phyloP scores from a whole-genome alignment of 1,140 invertebrate genomes.

The Odontomachus brunneus region DNA sequence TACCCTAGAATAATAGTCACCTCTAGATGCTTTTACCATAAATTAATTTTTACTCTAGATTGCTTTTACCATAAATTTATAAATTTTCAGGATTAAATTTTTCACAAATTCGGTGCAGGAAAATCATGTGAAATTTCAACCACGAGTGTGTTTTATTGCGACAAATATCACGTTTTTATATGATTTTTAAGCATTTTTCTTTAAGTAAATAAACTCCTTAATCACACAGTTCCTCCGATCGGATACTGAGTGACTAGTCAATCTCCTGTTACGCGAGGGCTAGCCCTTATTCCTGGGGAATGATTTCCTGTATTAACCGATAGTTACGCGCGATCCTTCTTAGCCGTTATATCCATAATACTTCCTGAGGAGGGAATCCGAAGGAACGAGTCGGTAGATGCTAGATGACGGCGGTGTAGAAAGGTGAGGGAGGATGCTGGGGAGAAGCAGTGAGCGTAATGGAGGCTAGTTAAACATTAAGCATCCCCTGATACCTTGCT shows the following conservation, averaged over 20 bases:
- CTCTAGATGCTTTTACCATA: no score
- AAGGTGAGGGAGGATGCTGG: conserved; percentile 48
- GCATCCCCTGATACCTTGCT: conserved; percentile 82
- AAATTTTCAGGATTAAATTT: no score
- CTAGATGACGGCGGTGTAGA: conserved; percentile 69
- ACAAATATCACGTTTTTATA: no score
- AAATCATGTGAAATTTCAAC: no score
- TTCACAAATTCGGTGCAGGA: no score
- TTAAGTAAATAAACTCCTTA: no score
- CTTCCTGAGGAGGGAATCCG: conserved; percentile 74
- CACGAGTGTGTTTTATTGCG: no score
- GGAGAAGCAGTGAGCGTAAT: conserved; percentile 78
- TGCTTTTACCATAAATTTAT: no score
- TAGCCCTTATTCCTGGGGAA: conserved; percentile 41
- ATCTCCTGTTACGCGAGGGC: background rate
- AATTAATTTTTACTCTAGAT: no score
- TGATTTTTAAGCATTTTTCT: no score
- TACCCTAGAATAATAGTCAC: no score
- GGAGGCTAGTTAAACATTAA: conserved; percentile 85
- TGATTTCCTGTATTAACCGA: conserved; percentile 71
- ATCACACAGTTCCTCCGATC: conserved; percentile 21
- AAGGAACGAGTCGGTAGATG: conserved; percentile 73
- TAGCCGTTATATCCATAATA: conserved; percentile 75
- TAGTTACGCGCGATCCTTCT: conserved; percentile 70
- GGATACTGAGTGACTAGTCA: conserved; percentile 1